A percentile compares a stretch with the other conserved stretches of the same genome.
phyloP scores from a whole-genome alignment of 2,797 vertebrate species.

The Simalia tracyae region DNA sequence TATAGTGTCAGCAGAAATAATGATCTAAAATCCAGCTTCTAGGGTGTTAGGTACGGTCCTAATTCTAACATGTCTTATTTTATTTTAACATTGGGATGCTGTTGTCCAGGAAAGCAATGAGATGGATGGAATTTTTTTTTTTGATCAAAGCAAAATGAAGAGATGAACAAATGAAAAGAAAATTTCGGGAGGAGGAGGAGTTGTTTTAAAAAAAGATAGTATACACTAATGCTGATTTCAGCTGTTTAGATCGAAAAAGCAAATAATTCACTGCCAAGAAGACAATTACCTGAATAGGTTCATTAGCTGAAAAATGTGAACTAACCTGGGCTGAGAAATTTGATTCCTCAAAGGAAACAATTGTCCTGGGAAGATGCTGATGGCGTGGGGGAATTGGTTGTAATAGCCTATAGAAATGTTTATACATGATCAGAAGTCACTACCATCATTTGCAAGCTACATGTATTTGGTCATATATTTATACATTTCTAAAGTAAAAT shows the following conservation, averaged over 20 bases:
- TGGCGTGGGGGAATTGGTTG: neutral
- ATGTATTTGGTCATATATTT: neutral
- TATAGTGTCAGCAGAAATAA: slow-evolving; percentile 80
- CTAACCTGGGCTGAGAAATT: slow-evolving; percentile 8
- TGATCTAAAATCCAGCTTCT: slow-evolving; percentile 77
- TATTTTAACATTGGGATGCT: slow-evolving; percentile 44
- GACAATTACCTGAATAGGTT: neutral
- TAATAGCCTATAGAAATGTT: neutral
- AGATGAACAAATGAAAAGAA: slow-evolving; percentile 16
- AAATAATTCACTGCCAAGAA: neutral
- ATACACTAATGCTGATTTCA: neutral
- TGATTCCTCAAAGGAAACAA: neutral
- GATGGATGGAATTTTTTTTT: slow-evolving; percentile 59
- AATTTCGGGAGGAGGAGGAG: neutral
- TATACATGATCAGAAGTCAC: neutral
- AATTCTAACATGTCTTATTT: slow-evolving; percentile 61
- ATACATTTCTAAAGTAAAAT: neutral
- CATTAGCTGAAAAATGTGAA: neutral
- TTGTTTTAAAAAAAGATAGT: neutral
- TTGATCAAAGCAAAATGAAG: slow-evolving; percentile 29
- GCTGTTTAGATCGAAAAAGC: neutral
- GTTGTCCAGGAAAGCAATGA: slow-evolving; percentile 63
- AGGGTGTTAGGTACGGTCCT: slow-evolving; percentile 64
- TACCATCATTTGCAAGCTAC: neutral
- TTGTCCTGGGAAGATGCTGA: slow-evolving; percentile 19